Evolutionary conservation across 1,140 invertebrate species (phyloP).

Genomic region (Ephestia elutella): DNA sequence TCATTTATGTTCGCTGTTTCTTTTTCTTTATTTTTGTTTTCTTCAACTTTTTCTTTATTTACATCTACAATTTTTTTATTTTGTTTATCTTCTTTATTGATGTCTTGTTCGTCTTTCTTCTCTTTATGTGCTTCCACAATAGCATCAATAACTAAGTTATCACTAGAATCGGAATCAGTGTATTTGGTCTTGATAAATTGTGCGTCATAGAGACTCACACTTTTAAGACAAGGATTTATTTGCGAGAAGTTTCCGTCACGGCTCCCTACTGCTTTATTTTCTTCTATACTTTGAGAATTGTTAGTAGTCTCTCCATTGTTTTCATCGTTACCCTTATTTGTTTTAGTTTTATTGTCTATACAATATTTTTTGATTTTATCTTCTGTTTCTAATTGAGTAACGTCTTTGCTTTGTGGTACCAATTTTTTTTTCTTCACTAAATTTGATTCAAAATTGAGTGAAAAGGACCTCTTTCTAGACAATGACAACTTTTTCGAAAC

Average conservation of each 20-base stretch:
- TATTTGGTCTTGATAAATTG: slow-evolving; percentile 37
- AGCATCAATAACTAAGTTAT: not conserved
- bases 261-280: not conserved
- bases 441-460: not conserved
- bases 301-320: not conserved
- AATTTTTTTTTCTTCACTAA: not conserved
- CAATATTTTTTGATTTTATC: not conserved
- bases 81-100: no score
- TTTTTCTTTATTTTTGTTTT: slow-evolving; percentile 1
- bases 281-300: not conserved
- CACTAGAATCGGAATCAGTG: slow-evolving; percentile 28
- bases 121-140: not conserved
- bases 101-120: not conserved
- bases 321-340: not conserved
- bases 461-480: not conserved
- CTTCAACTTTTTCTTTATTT: slow-evolving; percentile 8
- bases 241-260: slow-evolving; percentile 5
- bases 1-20: not conserved
- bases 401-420: not conserved
- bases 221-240: slow-evolving; percentile 49
- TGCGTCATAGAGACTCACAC: slow-evolving; percentile 47
- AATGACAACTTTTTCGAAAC: not conserved
- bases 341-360: not conserved
- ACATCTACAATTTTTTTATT: not conserved
- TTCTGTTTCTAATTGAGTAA: not conserved